Evolutionary conservation across 2,888 invertebrate genomes (phyloP), one percentile per base, ranked within the genome.

Genomic region (Cephus spinipes): DNA sequence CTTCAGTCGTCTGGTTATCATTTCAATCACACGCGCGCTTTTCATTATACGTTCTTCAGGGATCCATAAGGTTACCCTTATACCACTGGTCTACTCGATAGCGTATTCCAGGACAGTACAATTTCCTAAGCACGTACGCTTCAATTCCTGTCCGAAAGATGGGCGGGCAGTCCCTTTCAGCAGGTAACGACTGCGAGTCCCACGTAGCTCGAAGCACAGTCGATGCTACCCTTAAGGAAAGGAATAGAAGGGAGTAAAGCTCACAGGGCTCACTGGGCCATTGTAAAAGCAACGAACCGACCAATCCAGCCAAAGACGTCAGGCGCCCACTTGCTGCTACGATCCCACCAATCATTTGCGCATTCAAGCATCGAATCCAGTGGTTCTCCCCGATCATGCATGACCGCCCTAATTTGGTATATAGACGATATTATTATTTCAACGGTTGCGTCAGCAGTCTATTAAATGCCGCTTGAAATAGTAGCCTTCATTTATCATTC

Each of bases 301-400:
- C 81, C 79, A 82, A 83, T 77, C 55, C 9, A 55, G 55, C 9
- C 33, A 84, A 84, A 55, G 55, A 55, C 55, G 55, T 55, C 55
- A 15, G 15, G 55, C 23, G 55, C 55, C 55, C 55, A 55, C 55
- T 86, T 75, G 84, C 82, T 82, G 79, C 81, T 79, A 80, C 84
- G 82, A 83, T 83, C 83, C 79, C 83, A 81, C 83, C 83, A 81
- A 87, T 85, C 83, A 83, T 86, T 86, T 84, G 83, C 81, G 83
- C 84, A 84, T 83, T 83, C 82, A 80, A 85, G 83, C 84, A 82
- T 80, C 82, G 55, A 55, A 79, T 77, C 74, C 84, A 82, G 81
- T 79, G 82, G 83, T 85, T 86, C 86, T 82, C 83, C 79, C 69
- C 69, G 79, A 77, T 23, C 55, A 55, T 55, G 55, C 55, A 55